These are phyloP conservation scores for Drosophila suboccidentalis DNA, from an alignment of 2,888 invertebrate genomes.

Conservation along the genomic window DNA sequence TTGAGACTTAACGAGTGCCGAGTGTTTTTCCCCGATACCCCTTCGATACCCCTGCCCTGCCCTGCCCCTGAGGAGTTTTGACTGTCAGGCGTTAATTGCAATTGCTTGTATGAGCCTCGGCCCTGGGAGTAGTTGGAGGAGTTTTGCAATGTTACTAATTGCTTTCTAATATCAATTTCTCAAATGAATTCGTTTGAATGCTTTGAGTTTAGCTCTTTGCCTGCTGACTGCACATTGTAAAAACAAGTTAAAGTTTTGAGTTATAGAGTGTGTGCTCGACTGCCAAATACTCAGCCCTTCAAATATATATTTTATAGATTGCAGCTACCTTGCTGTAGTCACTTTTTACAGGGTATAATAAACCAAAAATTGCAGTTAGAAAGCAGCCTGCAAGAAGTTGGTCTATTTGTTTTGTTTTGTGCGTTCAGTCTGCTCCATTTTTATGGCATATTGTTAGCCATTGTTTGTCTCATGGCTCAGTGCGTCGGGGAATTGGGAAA, in stretches of 20 bases:
- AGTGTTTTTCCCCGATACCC: slow-evolving; percentile 2
- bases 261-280: background rate
- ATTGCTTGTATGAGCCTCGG: slow-evolving; percentile 42
- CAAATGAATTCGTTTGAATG: slow-evolving; percentile 67
- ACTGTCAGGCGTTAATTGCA: slow-evolving; percentile 56
- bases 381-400: slow-evolving; percentile 23
- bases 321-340: background rate
- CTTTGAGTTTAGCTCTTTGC: slow-evolving; percentile 48
- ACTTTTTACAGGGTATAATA: slow-evolving; percentile 22
- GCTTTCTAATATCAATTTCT: slow-evolving; percentile 73
- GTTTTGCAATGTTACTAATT: slow-evolving; percentile 59
- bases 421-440: slow-evolving; percentile 35
- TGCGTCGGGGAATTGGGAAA: slow-evolving; percentile 43
- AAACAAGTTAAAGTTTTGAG: slow-evolving; percentile 16
- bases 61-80: slow-evolving; percentile 2
- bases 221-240: slow-evolving; percentile 36
- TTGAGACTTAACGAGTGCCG: slow-evolving; percentile 69
- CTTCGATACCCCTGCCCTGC: background rate
- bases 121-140: slow-evolving; percentile 18
- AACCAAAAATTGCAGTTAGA: slow-evolving; percentile 42
- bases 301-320: background rate
- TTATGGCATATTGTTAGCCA: slow-evolving; percentile 68
- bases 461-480: slow-evolving; percentile 65
- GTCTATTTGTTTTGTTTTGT: slow-evolving; percentile 7
- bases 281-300: background rate